Evolutionary conservation across 2,113 vertebrate species (phyloP), one percentile per base, ranked within the genome.

Genomic region (Rostratula benghalensis): DNA sequence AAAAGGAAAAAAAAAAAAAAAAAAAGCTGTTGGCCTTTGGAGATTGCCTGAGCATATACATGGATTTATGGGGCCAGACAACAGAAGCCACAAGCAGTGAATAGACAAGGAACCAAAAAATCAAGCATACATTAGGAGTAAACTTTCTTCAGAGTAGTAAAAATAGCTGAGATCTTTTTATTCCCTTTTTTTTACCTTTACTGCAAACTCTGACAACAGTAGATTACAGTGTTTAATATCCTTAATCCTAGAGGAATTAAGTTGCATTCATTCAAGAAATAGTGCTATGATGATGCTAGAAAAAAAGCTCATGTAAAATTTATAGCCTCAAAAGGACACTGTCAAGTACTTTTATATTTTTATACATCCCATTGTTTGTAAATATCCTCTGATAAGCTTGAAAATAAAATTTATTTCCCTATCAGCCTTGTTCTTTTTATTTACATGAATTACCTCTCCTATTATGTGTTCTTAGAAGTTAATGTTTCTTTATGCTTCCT

Each of bases 351-450:
- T 98, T 98, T 98, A 98, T 98, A 98, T 98, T 98, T 98, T 98
- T 98, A 97, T 98, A 98, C 95, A 96, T 92, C 93, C 97, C 84
- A 56, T 93, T 98, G 95, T 98, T 98, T 98, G 98, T 98, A 98
- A 98, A 98, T 98, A 98, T 85, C 94, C 87, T 98, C 86, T 95
- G 96, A 95, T 86, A 98, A 97, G 95, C 97, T 97, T 98, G 94
- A 97, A 98, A 98, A 98, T 98, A 98, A 98, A 98, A 96, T 98
- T 96, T 98, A 98, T 98, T 98, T 98, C 98, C 97, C 95, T 98
- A 98, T 96, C 90, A 97, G 50, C 82, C 73, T 92, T 3, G 78
- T 97, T 83, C 19, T 90, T 95, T 94, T 83, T 86, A 87, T 93
- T 96, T 89, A 84, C 13, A 9, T 59, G 28, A 83, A 53, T 48